Conservation (phyloP, 2,888 invertebrate species). For the Blastobasis adustella region DNA sequence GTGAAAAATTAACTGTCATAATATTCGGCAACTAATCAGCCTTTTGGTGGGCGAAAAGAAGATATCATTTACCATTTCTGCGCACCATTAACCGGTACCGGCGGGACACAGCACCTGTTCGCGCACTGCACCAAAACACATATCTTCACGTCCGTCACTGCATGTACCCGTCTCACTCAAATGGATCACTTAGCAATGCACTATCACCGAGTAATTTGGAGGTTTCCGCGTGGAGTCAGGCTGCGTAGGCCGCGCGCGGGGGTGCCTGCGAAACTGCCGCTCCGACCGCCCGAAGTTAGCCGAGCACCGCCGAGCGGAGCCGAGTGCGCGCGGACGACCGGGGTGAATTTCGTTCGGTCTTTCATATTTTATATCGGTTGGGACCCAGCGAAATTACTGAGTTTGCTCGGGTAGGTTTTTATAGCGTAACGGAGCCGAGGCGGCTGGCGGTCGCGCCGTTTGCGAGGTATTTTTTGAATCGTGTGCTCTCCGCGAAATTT, state of each 20-base stretch:
- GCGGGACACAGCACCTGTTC: conserved; percentile 19
- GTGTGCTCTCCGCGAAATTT: conserved; percentile 44
- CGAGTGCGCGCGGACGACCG: conserved; percentile 37
- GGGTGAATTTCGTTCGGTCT: conserved; percentile 64
- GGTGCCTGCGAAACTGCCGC: conserved; percentile 59
- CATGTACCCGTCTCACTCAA: conserved; percentile 24
- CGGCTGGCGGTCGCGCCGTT: conserved; percentile 50
- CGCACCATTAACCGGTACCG: conserved; percentile 48
- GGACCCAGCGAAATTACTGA: conserved; percentile 65
- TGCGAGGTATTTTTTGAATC: conserved; percentile 50
- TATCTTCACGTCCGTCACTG: conserved; percentile 38
- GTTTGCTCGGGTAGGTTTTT: conserved; percentile 69
- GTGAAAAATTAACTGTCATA: background rate
- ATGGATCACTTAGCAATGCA: conserved; percentile 39
- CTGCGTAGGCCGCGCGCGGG: conserved; percentile 36
- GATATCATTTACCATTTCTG: conserved; percentile 61
- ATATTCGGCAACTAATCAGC: conserved; percentile 10
- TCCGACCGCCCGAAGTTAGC: conserved; percentile 45
- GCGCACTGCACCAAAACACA: conserved; percentile 49
- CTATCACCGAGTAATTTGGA: conserved; percentile 44
- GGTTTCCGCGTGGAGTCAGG: conserved; percentile 16
- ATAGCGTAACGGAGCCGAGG: conserved; percentile 49
- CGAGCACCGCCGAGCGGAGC: conserved; percentile 37
- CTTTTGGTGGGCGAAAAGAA: conserved; percentile 19
- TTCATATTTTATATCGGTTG: conserved; percentile 72